Evolutionary conservation across 2,113 vertebrate species (phyloP).

Genomic region (Dasypus novemcinctus): DNA sequence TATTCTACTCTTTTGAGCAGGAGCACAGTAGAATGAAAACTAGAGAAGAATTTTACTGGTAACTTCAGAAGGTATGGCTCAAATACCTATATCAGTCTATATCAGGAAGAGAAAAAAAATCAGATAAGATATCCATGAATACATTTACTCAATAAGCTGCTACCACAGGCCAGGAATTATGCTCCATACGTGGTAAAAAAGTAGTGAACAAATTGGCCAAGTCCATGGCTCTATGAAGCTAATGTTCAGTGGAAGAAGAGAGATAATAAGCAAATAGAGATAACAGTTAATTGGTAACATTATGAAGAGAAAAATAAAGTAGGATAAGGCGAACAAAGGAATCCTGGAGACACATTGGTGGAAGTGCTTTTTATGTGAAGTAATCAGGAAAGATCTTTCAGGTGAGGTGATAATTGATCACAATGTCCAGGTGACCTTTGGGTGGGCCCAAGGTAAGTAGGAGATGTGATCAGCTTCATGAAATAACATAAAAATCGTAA

Average conservation of each 20-base stretch:
- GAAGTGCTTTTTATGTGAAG: neutral
- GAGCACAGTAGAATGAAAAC: neutral
- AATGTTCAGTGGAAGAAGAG: neutral
- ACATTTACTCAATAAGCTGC: neutral
- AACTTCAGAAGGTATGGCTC: neutral
- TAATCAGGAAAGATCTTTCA: no score
- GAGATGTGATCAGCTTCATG: neutral
- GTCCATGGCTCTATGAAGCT: neutral
- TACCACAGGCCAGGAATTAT: neutral
- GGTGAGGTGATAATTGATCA: neutral
- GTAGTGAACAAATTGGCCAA: neutral
- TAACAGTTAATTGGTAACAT: neutral
- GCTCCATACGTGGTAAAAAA: neutral
- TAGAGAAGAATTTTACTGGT: neutral
- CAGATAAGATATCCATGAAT: neutral
- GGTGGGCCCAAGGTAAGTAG: neutral
- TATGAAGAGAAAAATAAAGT: neutral
- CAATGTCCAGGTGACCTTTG: neutral
- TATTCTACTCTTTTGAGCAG: neutral
- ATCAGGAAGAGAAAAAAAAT: neutral
- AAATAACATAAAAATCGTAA: neutral
- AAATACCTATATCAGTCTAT: neutral
- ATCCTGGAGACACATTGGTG: rapidly evolving
- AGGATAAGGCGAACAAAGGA: neutral
- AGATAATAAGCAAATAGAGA: neutral